Conservation (phyloP, 2,797 vertebrate genomes). For the Thalassophryne amazonica region DNA sequence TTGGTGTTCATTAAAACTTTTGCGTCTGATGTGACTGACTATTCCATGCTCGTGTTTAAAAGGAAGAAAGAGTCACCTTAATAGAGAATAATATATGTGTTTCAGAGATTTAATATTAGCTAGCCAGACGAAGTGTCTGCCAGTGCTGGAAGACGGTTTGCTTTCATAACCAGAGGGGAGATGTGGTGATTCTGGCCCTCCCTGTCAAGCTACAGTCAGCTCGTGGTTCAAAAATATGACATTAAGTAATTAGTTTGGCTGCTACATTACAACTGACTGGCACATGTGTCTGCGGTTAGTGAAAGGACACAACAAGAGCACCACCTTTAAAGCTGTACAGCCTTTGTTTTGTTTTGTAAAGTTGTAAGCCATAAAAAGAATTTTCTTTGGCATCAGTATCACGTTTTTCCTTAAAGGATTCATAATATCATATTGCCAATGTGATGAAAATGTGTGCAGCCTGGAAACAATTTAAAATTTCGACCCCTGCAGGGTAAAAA, state of each 20-base stretch:
- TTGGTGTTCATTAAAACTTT: constrained; percentile 37
- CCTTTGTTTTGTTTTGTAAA: too few relatives aligned
- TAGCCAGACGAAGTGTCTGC: constrained; percentile 42
- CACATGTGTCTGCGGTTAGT: constrained; percentile 19
- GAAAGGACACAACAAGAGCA: too few relatives aligned
- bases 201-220: constrained; percentile 11
- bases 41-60: constrained; percentile 29
- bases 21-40: constrained; percentile 29
- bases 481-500: too few relatives aligned
- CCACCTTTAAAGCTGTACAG: too few relatives aligned
- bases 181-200: constrained; percentile 28
- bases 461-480: too few relatives aligned
- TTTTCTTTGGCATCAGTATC: too few relatives aligned
- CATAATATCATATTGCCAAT: too few relatives aligned
- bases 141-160: constrained; percentile 45
- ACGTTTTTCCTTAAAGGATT: too few relatives aligned
- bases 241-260: constrained; percentile 16
- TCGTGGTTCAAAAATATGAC: constrained; percentile 17
- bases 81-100: constrained; percentile 47
- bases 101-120: constrained; percentile 53
- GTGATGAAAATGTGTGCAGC: too few relatives aligned
- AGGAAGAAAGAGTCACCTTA: constrained; percentile 17
- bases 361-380: too few relatives aligned
- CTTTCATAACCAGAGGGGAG: constrained; percentile 58
- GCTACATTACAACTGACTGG: constrained; percentile 14